Evolutionary conservation across 2,888 invertebrate species (phyloP), one percentile per base, ranked within the genome.

Genomic region (Cyclophora albipunctata): DNA sequence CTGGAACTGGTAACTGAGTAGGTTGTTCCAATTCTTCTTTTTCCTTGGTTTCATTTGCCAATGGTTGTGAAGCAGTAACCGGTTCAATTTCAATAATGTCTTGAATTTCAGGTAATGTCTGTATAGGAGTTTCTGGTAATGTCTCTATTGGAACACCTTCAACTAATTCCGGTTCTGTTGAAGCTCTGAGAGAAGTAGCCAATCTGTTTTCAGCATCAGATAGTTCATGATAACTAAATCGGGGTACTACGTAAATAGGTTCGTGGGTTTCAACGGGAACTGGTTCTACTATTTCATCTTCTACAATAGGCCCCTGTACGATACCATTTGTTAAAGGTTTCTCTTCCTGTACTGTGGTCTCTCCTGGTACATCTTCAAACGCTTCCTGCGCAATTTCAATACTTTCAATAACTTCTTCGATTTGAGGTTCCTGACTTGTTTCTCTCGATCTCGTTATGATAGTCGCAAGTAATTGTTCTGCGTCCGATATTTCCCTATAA

Each of bases 181-280:
- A 20, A 5, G 55, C 46, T 41, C 35, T 45, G 44, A 44, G 54
- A 42, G 56, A 55, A 40, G 46, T 42, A 2, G 69, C 78, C 40
- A 70, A 63, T 48, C 69, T 52, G n/a, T 37, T 45, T 64, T 81
- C 80, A 53, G 78, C 81, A 55, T 81, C 79, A 48, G 44, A 59
- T 34, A 79, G 45, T 51, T 81, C 79, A 35, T 73, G 63, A 56
- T 80, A 79, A 53, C 48, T 75, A 54, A 64, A 75, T 42, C 64
- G 62, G 40, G 75, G 74, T 3, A 67, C 53, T 63, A 79, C 78
- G 40, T 64, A 66, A 44, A 72, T 45, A 34, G 51, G 33, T 45
- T 52, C 46, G 40, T 52, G 50, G 6, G 4, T 34, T 47, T 50
- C 34, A 45, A 50, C 47, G 5, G n/a, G 3, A 37, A 40, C 7